These are phyloP conservation scores for Catostylus mosaicus DNA, from an alignment of 30 jellyfish, hydroid and myxozoan species.

Conservation along the genomic window DNA sequence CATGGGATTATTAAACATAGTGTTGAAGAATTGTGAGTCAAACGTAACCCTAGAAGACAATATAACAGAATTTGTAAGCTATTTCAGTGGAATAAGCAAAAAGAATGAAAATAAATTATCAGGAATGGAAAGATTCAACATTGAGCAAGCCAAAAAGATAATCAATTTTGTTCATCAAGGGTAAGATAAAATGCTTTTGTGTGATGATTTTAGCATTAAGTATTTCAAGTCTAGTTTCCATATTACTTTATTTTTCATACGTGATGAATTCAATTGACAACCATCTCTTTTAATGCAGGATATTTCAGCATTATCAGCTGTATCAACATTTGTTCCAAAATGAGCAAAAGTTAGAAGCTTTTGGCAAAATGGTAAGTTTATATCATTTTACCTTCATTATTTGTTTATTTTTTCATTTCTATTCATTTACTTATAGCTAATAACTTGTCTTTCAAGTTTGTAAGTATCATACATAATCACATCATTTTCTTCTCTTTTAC, in stretches of 20 bases:
- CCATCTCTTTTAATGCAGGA: conserved; percentile 17
- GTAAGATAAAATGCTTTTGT: conserved; percentile 9
- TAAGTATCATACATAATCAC: background rate
- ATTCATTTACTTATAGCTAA: too few species aligned
- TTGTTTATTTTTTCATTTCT: too few species aligned
- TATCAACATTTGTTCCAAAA: conserved; percentile 28
- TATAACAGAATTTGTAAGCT: conserved; percentile 14
- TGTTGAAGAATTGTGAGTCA: conserved; percentile 16
- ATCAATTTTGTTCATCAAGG: conserved; percentile 48
- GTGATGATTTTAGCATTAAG: too few species aligned
- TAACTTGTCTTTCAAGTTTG: too few species aligned
- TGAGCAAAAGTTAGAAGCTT: conserved; percentile 35
- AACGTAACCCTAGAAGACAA: conserved; percentile 14
- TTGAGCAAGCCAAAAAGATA: conserved; percentile 37
- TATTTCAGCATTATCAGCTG: conserved; percentile 58
- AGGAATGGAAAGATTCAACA: conserved; percentile 40
- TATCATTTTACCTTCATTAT: too few species aligned
- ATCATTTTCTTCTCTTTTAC: background rate
- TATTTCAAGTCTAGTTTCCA: too few species aligned
- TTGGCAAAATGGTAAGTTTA: conserved; percentile 31
- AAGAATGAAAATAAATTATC: background rate
- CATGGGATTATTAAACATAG: conserved; percentile 42
- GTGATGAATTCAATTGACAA: too few species aligned
- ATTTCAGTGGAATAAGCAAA: conserved; percentile 13
- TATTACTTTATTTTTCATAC: too few species aligned